Conservation (phyloP, 2,113 vertebrate species). For the Hemiscyllium ocellatum region DNA sequence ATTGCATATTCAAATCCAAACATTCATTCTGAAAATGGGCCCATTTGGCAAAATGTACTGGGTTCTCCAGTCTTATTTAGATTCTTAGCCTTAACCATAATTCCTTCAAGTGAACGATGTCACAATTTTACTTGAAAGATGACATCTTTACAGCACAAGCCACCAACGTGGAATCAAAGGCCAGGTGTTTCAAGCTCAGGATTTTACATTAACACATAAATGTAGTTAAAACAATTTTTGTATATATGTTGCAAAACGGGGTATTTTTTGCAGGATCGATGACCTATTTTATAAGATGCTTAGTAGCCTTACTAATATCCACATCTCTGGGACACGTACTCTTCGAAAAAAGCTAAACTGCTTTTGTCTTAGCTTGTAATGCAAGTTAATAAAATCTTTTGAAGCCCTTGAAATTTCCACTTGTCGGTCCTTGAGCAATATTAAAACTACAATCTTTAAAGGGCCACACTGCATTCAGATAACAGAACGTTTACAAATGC, state of each 20-base stretch:
- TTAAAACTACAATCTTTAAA: neutral
- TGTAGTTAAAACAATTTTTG: neutral
- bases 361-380: neutral
- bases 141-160: neutral
- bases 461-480: neutral
- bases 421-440: neutral
- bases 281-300: neutral
- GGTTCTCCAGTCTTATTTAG: neutral
- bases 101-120: neutral
- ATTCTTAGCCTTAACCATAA: neutral
- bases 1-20: neutral
- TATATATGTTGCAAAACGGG: neutral
- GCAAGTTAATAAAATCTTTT: neutral
- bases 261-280: neutral
- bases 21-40: neutral
- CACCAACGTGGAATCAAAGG: neutral
- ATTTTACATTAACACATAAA: neutral
- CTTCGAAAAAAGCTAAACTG: neutral
- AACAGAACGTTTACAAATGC: neutral
- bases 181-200: neutral
- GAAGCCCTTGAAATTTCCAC: neutral
- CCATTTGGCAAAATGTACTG: neutral
- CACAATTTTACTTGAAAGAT: neutral
- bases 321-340: too few species aligned
- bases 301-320: neutral